phyloP scores from a whole-genome alignment of 1,140 invertebrate species.

The Drosophila sp. region DNA sequence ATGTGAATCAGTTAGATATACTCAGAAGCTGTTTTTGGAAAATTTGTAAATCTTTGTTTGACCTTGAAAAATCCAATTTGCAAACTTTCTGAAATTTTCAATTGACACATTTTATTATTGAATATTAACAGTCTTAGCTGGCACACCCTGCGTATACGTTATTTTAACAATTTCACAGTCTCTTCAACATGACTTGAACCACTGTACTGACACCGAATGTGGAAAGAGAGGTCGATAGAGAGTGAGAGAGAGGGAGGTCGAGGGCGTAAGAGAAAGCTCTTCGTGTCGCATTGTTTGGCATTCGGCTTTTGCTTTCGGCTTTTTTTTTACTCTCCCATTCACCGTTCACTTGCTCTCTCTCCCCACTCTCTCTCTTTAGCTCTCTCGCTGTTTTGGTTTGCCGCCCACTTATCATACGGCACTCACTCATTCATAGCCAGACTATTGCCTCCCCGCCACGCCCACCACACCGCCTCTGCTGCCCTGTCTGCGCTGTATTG shows the following conservation, averaged over 20 bases:
- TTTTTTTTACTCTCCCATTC: slow-evolving; percentile 5
- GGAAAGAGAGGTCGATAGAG: not conserved
- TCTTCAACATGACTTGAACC: not conserved
- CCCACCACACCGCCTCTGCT: not conserved
- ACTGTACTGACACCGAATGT: not conserved
- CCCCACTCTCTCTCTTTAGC: slow-evolving; percentile 13
- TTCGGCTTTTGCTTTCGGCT: slow-evolving; percentile 41
- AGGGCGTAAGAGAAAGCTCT: slow-evolving; percentile 23
- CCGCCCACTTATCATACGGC: slow-evolving; percentile 71
- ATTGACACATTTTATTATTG: no score
- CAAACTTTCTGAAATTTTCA: no score
- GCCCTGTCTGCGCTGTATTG: slow-evolving; percentile 56
- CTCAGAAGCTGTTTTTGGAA: no score
- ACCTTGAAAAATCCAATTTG: no score
- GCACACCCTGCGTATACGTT: no score
- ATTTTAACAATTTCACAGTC: not conserved
- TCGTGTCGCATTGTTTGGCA: slow-evolving; percentile 13
- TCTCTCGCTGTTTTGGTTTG: slow-evolving; percentile 22
- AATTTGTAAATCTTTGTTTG: no score
- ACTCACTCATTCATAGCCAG: slow-evolving; percentile 77
- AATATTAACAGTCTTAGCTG: no score
- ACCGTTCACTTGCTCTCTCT: slow-evolving; percentile 15
- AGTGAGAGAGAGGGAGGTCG: not conserved
- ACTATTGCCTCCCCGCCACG: slow-evolving; percentile 30
- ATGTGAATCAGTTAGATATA: no score